These are phyloP conservation scores for Campylorhamphus procurvoides DNA, from an alignment of 2,113 vertebrate genomes.

Conservation along the genomic window DNA sequence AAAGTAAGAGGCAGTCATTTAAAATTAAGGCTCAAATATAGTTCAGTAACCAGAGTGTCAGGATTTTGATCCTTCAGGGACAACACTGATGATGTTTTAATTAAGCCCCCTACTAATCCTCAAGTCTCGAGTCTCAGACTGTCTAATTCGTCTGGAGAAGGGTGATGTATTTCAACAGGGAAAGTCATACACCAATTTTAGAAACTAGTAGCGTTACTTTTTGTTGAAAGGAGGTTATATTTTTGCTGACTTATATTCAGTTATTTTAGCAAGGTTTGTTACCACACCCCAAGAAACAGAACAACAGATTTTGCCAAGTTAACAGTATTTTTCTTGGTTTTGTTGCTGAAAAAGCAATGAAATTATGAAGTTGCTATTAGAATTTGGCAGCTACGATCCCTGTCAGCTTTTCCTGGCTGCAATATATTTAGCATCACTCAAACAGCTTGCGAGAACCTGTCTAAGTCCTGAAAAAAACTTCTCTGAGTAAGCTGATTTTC, in stretches of 20 bases:
- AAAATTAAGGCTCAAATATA: conserved; percentile 30
- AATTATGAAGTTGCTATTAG: conserved; percentile 23
- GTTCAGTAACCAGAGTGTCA: not conserved
- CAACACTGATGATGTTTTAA: conserved; percentile 34
- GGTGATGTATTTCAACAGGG: conserved; percentile 13
- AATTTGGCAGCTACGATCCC: not conserved
- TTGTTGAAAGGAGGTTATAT: not conserved
- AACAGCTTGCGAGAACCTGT: conserved; percentile 11
- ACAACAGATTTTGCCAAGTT: not conserved
- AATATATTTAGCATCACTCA: conserved; percentile 25
- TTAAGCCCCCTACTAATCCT: conserved; percentile 58
- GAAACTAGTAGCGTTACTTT: not conserved
- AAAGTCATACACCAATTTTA: not conserved
- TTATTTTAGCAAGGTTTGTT: conserved; percentile 16
- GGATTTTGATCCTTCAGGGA: conserved; percentile 55
- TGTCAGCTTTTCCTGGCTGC: conserved; percentile 28
- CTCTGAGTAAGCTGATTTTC: not conserved
- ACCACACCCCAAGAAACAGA: not conserved
- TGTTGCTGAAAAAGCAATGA: conserved; percentile 30
- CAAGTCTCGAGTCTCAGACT: conserved; percentile 2
- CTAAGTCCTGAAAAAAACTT: not conserved
- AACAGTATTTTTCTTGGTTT: conserved; percentile 6
- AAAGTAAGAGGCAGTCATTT: not conserved
- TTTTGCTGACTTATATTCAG: not conserved
- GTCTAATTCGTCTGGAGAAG: conserved; percentile 4